Conservation (phyloP, 2,797 vertebrate species). For the Falco naumanni region DNA sequence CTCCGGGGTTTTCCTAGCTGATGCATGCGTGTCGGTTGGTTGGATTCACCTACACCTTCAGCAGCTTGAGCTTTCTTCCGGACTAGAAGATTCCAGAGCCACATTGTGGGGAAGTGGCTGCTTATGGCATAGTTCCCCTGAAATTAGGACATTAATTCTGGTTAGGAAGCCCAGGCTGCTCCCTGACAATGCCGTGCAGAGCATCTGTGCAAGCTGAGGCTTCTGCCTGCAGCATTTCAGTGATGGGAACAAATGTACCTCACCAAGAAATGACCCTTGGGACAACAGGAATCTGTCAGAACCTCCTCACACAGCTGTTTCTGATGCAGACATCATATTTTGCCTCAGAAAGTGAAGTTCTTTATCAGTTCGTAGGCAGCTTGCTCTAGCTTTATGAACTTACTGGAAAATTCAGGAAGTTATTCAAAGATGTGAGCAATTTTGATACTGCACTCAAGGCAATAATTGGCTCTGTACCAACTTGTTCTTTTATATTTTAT, state of each 20-base stretch:
- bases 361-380: neutral
- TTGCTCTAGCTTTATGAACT: slow-evolving; percentile 5
- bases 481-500: slow-evolving; percentile 8
- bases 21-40: neutral
- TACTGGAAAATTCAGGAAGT: slow-evolving; percentile 14
- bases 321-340: neutral
- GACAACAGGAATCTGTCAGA: slow-evolving; percentile 11
- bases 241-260: slow-evolving; percentile 40
- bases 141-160: slow-evolving; percentile 27
- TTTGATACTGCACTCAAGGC: slow-evolving; percentile 26
- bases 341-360: slow-evolving; percentile 12
- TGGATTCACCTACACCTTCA: neutral
- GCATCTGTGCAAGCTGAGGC: slow-evolving; percentile 33
- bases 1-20: neutral
- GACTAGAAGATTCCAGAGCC: neutral
- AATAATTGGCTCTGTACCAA: slow-evolving; percentile 23
- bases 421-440: neutral
- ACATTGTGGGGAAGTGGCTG: neutral
- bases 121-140: neutral
- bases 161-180: neutral
- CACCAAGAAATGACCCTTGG: slow-evolving; percentile 4
- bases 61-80: neutral
- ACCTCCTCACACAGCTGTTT: slow-evolving; percentile 31
- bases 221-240: slow-evolving; percentile 30
- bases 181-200: neutral